Percentiles rank a stretch among this genome's conserved stretches.
Evolutionary conservation across 2,113 vertebrate species (phyloP).

Genomic region (Pipa parva): DNA sequence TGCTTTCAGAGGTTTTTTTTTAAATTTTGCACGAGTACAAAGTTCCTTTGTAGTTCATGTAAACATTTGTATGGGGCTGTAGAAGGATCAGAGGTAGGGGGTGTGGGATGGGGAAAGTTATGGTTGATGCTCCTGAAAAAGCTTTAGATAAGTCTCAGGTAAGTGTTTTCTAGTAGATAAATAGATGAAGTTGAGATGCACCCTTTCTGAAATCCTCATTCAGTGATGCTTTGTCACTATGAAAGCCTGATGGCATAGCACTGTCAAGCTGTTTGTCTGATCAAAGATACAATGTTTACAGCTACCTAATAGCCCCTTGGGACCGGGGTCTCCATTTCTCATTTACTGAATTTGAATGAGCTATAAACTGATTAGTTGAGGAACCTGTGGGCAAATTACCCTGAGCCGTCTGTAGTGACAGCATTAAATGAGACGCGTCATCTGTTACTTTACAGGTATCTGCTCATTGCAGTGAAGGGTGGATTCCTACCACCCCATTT

Average conservation of each 20-base stretch:
- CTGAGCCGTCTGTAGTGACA: slow-evolving; percentile 43
- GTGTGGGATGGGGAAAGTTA: slow-evolving; percentile 18
- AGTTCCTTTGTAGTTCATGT: slow-evolving; percentile 36
- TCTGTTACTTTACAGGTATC: slow-evolving; percentile 45
- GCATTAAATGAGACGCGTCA: slow-evolving; percentile 41
- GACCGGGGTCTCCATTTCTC: slow-evolving; percentile 49
- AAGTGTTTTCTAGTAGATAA: slow-evolving; percentile 43
- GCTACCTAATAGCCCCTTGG: slow-evolving; percentile 47
- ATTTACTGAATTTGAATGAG: slow-evolving; percentile 52
- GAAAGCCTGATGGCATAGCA: slow-evolving; percentile 37
- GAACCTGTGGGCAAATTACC: slow-evolving; percentile 32
- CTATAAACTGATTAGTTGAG: slow-evolving; percentile 57
- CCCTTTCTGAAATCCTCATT: slow-evolving; percentile 36
- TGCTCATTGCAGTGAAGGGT: slow-evolving; percentile 45
- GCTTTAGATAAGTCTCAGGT: neutral
- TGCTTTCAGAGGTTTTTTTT: slow-evolving; percentile 19
- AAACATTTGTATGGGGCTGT: slow-evolving; percentile 19
- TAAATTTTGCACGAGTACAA: neutral
- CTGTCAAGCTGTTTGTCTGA: slow-evolving; percentile 50
- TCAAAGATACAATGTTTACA: slow-evolving; percentile 59
- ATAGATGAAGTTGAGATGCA: slow-evolving; percentile 24
- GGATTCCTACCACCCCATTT: slow-evolving; percentile 43
- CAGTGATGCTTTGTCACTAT: slow-evolving; percentile 44
- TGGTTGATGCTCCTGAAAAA: slow-evolving; percentile 22
- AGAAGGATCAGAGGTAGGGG: slow-evolving; percentile 31